Percentiles rank a stretch among this genome's conserved stretches.
Evolutionary conservation across 2,113 vertebrate species (phyloP).

Genomic region (Malurus alboscapulatus): DNA sequence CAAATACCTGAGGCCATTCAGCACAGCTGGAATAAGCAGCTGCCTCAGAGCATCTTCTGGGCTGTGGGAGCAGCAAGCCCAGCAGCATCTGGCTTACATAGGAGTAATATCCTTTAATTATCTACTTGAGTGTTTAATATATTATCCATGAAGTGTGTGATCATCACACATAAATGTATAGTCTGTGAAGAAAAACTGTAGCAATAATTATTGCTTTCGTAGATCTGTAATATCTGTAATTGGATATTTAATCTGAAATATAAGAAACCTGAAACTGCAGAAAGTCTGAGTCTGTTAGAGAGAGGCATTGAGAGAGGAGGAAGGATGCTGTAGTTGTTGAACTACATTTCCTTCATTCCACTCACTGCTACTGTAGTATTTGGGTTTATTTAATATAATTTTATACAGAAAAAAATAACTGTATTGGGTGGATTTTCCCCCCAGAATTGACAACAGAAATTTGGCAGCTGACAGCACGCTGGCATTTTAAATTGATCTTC

Average conservation of each 20-base stretch:
- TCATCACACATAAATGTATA: neutral
- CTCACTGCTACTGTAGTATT: neutral
- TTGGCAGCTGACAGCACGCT: neutral
- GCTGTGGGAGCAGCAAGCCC: neutral
- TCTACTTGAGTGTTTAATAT: neutral
- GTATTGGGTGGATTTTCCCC: neutral
- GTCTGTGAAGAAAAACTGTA: neutral
- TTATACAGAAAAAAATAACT: neutral
- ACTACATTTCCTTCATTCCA: neutral
- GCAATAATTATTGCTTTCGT: slow-evolving; percentile 11
- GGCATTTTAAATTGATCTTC: neutral
- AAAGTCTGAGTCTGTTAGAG: neutral
- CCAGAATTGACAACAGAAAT: neutral
- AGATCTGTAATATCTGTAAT: neutral
- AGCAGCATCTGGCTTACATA: neutral
- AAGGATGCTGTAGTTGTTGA: neutral
- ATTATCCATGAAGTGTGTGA: slow-evolving; percentile 10
- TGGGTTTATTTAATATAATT: neutral
- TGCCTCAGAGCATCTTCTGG: neutral
- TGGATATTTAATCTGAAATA: slow-evolving; percentile 6
- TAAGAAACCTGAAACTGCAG: neutral
- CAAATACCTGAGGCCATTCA: neutral
- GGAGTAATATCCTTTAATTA: slow-evolving; percentile 8
- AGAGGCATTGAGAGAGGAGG: neutral
- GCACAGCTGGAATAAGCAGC: rapidly evolving